Evolutionary conservation across 2,888 invertebrate genomes (phyloP).

Genomic region (Mythimna impura): DNA sequence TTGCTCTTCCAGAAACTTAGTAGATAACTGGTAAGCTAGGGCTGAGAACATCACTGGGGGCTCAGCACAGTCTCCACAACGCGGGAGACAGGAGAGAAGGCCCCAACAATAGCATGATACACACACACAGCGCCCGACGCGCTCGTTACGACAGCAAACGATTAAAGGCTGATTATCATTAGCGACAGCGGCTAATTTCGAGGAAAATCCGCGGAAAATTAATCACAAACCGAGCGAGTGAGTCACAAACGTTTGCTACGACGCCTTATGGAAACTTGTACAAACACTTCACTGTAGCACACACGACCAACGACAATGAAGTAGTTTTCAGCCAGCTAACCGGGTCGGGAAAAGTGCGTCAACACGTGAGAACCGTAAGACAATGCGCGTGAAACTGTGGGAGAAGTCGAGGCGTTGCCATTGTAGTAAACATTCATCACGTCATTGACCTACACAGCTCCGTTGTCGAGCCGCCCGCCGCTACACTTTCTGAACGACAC

Average conservation of each 20-base stretch:
- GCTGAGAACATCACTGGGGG: conserved; percentile 84
- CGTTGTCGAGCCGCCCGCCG: conserved; percentile 49
- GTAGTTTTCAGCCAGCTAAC: conserved; percentile 64
- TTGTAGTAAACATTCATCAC: conserved; percentile 89
- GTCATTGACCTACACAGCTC: conserved; percentile 81
- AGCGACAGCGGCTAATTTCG: conserved; percentile 57
- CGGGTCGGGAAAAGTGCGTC: conserved; percentile 77
- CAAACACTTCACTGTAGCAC: conserved; percentile 72
- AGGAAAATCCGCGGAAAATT: conserved; percentile 73
- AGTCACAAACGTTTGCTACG: conserved; percentile 70
- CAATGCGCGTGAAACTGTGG: conserved; percentile 89
- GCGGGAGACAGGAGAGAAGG: conserved; percentile 71
- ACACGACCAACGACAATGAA: conserved; percentile 55
- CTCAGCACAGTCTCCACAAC: conserved; percentile 72
- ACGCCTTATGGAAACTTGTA: conserved; percentile 63
- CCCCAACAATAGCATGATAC: conserved; percentile 73
- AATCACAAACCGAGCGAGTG: conserved; percentile 68
- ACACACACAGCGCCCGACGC: conserved; percentile 52
- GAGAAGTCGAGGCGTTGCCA: conserved; percentile 90
- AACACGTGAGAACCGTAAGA: conserved; percentile 86
- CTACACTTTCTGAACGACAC: conserved; percentile 69
- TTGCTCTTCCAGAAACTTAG: conserved; percentile 84
- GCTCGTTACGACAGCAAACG: conserved; percentile 33
- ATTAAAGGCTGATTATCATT: conserved; percentile 49
- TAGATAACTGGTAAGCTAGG: conserved; percentile 85